Percentiles rank a stretch among this genome's conserved stretches.
Conservation (phyloP, 2,113 vertebrate genomes). For the Grus americana region DNA sequence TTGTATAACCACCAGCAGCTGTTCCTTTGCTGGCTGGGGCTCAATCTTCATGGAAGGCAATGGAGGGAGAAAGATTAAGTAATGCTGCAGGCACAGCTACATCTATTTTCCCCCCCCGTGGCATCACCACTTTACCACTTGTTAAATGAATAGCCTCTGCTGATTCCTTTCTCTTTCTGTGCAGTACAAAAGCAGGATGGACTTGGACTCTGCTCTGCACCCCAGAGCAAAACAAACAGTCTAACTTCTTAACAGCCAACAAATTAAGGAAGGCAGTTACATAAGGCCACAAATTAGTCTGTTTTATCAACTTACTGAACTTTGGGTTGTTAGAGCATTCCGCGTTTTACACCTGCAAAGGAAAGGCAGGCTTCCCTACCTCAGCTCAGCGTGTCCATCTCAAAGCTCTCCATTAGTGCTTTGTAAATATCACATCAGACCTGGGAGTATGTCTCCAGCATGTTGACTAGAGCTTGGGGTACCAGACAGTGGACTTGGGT, state of each 20-base stretch:
- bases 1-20: conserved; percentile 42
- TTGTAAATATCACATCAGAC: background rate
- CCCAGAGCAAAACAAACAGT: conserved; percentile 1
- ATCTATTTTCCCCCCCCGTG: conserved; percentile 33
- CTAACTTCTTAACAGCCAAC: background rate
- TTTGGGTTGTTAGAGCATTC: background rate
- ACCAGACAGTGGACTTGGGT: background rate
- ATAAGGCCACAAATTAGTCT: background rate
- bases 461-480: background rate
- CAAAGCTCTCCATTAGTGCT: background rate
- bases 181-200: background rate
- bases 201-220: background rate
- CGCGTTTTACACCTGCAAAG: background rate
- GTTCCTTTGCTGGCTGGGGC: conserved; percentile 45
- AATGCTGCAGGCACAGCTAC: conserved; percentile 54
- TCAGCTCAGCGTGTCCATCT: background rate
- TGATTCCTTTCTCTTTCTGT: background rate
- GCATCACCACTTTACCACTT: conserved; percentile 50
- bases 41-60: conserved; percentile 47
- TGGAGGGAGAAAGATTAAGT: conserved; percentile 58
- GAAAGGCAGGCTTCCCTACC: background rate
- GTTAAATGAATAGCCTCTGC: conserved; percentile 38
- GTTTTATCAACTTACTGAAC: background rate
- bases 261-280: background rate
- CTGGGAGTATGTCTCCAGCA: background rate